A percentile compares a stretch with the other conserved stretches of the same genome.
phyloP scores from a whole-genome alignment of 1,140 invertebrate species.

The Octopus sinensis region DNA sequence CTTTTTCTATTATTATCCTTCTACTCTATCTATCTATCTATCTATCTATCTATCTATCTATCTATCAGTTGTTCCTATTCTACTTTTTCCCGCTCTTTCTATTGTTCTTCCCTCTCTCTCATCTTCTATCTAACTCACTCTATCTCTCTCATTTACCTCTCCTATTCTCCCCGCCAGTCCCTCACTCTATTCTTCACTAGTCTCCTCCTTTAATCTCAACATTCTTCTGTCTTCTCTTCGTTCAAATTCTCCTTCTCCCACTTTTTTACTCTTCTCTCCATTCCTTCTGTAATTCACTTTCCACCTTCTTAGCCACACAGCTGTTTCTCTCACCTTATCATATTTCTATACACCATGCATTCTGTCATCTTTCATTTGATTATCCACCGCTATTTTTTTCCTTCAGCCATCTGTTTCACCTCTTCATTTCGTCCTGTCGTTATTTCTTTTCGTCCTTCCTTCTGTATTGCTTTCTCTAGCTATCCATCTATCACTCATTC shows the following conservation, averaged over 20 bases:
- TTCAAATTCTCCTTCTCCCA: neutral
- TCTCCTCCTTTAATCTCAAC: no score
- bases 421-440: neutral
- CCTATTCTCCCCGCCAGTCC: no score
- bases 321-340: neutral
- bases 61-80: no score
- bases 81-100: no score
- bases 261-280: neutral
- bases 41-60: no score
- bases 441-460: neutral
- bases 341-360: neutral
- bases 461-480: neutral
- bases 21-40: no score
- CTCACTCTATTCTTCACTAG: no score
- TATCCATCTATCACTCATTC: neutral
- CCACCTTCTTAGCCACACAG: neutral
- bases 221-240: neutral
- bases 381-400: neutral
- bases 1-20: no score
- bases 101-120: no score
- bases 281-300: neutral
- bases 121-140: no score
- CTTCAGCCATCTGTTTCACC: neutral
- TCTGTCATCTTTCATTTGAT: neutral
- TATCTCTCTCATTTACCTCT: no score